These are phyloP conservation scores for Cephus rjabovi DNA, from an alignment of 2,888 invertebrate genomes.

Conservation along the genomic window DNA sequence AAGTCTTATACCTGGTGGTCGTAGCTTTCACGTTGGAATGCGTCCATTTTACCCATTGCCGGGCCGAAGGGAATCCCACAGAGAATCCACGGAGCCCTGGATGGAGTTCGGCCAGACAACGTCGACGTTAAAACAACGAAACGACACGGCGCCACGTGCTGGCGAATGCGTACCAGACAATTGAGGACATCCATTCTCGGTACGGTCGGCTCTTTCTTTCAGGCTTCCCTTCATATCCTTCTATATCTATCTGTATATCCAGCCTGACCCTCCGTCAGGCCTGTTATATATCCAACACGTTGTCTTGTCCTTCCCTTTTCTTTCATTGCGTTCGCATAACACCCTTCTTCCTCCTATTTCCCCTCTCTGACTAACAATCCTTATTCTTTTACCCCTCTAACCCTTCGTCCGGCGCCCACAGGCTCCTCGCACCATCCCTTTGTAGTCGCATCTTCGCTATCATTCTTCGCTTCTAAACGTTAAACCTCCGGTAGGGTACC, in stretches of 20 bases:
- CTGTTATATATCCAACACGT: background rate
- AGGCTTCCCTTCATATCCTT: slow-evolving; percentile 19
- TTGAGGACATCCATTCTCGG: slow-evolving; percentile 34
- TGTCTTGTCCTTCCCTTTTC: background rate
- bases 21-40: slow-evolving; percentile 28
- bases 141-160: slow-evolving; percentile 19
- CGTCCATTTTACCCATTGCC: slow-evolving; percentile 29
- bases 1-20: slow-evolving; percentile 1
- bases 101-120: slow-evolving; percentile 1
- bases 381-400: background rate
- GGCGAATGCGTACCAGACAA: slow-evolving; percentile 36
- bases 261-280: background rate
- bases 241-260: slow-evolving; percentile 26
- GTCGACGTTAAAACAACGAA: slow-evolving; percentile 7
- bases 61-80: background rate
- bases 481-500: background rate
- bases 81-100: background rate
- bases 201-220: slow-evolving; percentile 10
- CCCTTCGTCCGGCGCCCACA: background rate
- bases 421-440: background rate
- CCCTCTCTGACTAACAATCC: background rate
- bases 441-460: background rate
- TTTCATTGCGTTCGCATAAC: background rate
- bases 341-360: background rate
- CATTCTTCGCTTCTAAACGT: background rate